phyloP scores from a whole-genome alignment of 2,888 invertebrate species.

The Norana najaformis region DNA sequence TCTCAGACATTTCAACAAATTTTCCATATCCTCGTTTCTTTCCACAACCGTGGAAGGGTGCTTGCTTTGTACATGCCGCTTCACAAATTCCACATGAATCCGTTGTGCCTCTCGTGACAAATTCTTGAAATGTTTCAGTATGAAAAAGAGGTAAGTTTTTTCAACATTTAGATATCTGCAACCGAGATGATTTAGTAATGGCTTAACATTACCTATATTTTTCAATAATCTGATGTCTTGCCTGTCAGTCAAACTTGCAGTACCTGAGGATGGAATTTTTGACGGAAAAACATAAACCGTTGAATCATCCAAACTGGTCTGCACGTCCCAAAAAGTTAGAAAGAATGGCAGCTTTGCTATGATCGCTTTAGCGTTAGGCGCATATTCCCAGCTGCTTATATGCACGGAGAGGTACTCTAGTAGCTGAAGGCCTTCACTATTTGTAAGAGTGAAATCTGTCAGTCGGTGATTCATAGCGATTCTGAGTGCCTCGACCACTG shows the following conservation, averaged over 20 bases:
- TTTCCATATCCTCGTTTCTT: slow-evolving; percentile 34
- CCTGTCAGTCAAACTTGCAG: slow-evolving; percentile 41
- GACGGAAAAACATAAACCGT: slow-evolving; percentile 41
- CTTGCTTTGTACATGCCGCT: slow-evolving; percentile 33
- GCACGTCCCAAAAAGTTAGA: slow-evolving; percentile 40
- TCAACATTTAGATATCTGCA: slow-evolving; percentile 40
- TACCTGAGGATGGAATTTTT: slow-evolving; percentile 44
- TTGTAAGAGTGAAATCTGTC: not conserved
- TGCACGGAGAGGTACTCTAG: not conserved
- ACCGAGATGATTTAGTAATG: slow-evolving; percentile 40
- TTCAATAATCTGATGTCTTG: slow-evolving; percentile 43
- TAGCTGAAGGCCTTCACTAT: not conserved
- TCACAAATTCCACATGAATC: slow-evolving; percentile 43
- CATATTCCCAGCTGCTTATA: not conserved
- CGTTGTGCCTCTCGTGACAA: slow-evolving; percentile 39
- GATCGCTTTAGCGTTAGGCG: not conserved
- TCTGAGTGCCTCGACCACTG: not conserved
- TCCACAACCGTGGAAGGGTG: not conserved
- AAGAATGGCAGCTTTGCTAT: slow-evolving; percentile 44
- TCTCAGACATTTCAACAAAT: slow-evolving; percentile 37
- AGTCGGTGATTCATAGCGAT: not conserved
- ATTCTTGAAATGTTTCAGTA: slow-evolving; percentile 43
- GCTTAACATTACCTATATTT: slow-evolving; percentile 35
- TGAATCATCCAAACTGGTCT: slow-evolving; percentile 36
- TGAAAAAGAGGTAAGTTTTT: slow-evolving; percentile 42